Conservation (phyloP, 2,113 vertebrate species). For the Nyctereutes procyonoides region DNA sequence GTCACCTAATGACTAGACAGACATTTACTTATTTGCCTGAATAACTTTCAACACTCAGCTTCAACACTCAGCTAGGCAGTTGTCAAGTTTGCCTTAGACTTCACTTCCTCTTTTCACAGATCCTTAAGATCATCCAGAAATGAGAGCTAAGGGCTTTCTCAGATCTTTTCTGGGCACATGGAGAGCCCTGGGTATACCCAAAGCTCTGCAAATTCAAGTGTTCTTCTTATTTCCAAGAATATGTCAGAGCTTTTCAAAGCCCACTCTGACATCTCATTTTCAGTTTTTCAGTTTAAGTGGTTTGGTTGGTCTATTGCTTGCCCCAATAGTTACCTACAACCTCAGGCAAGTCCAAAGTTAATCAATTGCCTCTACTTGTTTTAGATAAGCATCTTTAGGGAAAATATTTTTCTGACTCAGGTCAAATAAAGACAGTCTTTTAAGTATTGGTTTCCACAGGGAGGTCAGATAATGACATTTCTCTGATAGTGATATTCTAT, state of each 20-base stretch:
- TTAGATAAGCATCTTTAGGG: neutral
- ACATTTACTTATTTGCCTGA: neutral
- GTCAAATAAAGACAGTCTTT: neutral
- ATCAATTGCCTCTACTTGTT: slow-evolving; percentile 1
- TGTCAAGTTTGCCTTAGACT: neutral
- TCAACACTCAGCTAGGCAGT: neutral
- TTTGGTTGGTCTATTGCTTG: neutral
- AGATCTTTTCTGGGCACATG: neutral
- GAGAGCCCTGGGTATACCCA: neutral
- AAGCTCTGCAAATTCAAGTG: neutral
- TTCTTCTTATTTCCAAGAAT: neutral
- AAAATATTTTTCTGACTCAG: neutral
- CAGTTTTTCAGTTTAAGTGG: neutral
- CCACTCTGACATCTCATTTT: neutral
- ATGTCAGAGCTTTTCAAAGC: neutral
- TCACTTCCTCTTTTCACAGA: neutral
- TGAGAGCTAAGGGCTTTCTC: neutral
- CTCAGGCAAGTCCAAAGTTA: neutral
- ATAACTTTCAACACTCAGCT: neutral
- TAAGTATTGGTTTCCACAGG: neutral
- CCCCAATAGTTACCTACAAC: neutral
- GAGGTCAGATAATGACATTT: neutral
- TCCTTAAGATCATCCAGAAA: neutral
- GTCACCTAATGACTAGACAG: neutral
- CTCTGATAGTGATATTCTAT: neutral